Evolutionary conservation across 2,888 invertebrate genomes (phyloP).

Genomic region (Pristionchus fissidentatus): DNA sequence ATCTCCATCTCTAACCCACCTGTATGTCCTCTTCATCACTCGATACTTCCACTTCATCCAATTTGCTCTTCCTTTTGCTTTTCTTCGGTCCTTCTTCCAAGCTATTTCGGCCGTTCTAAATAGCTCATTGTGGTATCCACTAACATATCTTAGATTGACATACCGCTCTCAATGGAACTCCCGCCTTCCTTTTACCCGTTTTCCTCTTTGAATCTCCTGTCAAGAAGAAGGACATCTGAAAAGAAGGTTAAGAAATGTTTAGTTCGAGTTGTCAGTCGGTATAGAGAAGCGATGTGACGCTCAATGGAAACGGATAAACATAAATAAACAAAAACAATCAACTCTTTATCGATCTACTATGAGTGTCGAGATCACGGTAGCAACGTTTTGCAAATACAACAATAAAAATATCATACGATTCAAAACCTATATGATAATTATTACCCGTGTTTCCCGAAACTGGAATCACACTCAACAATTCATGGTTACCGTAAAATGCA

Average conservation of each 20-base stretch:
- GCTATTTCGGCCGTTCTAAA: conserved; percentile 11
- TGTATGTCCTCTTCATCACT: conserved; percentile 40
- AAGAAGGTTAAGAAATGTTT: neutral
- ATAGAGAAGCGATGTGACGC: conserved; percentile 6
- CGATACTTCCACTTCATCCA: conserved; percentile 38
- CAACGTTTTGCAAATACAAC: neutral
- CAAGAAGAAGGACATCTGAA: conserved; percentile 37
- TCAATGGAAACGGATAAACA: neutral
- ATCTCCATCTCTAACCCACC: conserved; percentile 2
- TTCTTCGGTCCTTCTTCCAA: neutral
- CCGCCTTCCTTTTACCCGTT: neutral
- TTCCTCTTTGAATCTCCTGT: conserved; percentile 25
- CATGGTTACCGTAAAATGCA: neutral
- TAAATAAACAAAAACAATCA: neutral
- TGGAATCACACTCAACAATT: neutral
- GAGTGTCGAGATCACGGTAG: neutral
- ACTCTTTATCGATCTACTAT: neutral
- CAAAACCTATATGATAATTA: neutral
- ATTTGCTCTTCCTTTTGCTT: neutral
- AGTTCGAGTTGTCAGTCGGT: neutral
- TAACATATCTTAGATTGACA: neutral
- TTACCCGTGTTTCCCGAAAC: neutral
- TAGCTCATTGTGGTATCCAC: neutral
- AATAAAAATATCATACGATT: neutral
- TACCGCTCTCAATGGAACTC: conserved; percentile 23